Conservation (phyloP, 2,888 invertebrate genomes). For the Sphecodes monilicornis region DNA sequence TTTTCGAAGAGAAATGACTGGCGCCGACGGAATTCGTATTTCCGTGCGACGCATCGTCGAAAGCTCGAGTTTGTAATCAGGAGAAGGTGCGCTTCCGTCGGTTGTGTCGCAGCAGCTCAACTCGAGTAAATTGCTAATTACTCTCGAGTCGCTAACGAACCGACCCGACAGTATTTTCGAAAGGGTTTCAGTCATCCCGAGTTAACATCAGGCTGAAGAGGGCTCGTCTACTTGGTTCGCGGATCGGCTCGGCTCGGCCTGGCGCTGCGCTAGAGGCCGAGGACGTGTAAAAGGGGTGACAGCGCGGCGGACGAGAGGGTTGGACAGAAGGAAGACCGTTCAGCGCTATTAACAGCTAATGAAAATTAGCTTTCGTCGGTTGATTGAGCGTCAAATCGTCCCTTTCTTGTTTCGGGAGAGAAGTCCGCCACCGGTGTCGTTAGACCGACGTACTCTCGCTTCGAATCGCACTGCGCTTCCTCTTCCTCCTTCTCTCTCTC, state of each 20-base stretch:
- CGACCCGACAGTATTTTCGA: conserved; percentile 46
- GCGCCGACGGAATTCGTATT: neutral
- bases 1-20: neutral
- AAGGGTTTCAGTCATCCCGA: conserved; percentile 46
- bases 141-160: conserved; percentile 27
- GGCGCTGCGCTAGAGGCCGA: conserved; percentile 24
- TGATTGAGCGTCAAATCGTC: conserved; percentile 84
- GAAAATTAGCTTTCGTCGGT: conserved; percentile 84
- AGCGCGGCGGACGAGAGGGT: conserved; percentile 44
- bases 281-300: conserved; percentile 51
- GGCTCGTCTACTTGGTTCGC: conserved; percentile 50
- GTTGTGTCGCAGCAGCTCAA: neutral
- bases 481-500: neutral
- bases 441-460: conserved; percentile 74
- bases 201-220: conserved; percentile 49
- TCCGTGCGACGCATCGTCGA: neutral
- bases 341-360: conserved; percentile 83
- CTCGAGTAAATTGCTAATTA: conserved; percentile 32
- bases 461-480: conserved; percentile 59
- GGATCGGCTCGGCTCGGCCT: conserved; percentile 35
- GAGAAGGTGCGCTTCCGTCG: conserved; percentile 1
- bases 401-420: conserved; percentile 82
- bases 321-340: conserved; percentile 63
- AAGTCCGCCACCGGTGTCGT: conserved; percentile 77
- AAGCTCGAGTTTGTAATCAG: neutral